A percentile compares a stretch with the other conserved stretches of the same genome.
phyloP scores from a whole-genome alignment of 2,888 invertebrate species.

The Eristalinus sepulchralis region DNA sequence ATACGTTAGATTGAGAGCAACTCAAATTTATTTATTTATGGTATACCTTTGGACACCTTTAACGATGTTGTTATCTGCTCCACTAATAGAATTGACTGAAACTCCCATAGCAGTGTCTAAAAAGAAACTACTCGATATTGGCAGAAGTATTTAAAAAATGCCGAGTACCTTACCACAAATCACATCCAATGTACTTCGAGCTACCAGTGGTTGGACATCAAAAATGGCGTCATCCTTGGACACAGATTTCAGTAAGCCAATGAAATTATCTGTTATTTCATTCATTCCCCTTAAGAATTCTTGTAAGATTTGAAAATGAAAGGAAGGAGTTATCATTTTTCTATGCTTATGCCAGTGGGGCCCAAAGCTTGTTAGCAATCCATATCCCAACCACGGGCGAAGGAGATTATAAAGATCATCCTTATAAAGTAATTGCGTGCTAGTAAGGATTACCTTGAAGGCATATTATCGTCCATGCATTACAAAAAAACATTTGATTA shows the following conservation, averaged over 20 bases:
- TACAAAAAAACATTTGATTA: no score
- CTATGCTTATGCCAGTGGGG: constrained; percentile 82
- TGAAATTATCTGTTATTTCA: constrained; percentile 81
- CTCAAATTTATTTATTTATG: no score
- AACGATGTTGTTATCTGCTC: neutral
- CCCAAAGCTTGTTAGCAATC: constrained; percentile 80
- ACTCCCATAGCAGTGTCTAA: constrained; percentile 84
- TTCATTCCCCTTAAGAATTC: constrained; percentile 79
- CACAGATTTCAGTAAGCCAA: constrained; percentile 71
- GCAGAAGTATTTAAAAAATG: no score
- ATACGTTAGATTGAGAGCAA: no score
- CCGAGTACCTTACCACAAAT: constrained; percentile 81
- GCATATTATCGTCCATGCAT: no score
- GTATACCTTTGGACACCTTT: neutral
- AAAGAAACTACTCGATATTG: constrained; percentile 65
- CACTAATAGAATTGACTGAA: constrained; percentile 79
- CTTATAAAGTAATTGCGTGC: constrained; percentile 81
- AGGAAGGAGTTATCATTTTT: constrained; percentile 81
- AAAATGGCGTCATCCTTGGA: constrained; percentile 70
- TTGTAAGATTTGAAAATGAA: constrained; percentile 80
- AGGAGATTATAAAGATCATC: constrained; percentile 79
- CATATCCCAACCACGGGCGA: constrained; percentile 81
- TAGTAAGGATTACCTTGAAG: constrained; percentile 77
- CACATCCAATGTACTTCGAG: constrained; percentile 80
- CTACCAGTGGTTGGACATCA: constrained; percentile 80